Conservation (phyloP, 2,113 vertebrate species). For the Pipra filicauda region DNA sequence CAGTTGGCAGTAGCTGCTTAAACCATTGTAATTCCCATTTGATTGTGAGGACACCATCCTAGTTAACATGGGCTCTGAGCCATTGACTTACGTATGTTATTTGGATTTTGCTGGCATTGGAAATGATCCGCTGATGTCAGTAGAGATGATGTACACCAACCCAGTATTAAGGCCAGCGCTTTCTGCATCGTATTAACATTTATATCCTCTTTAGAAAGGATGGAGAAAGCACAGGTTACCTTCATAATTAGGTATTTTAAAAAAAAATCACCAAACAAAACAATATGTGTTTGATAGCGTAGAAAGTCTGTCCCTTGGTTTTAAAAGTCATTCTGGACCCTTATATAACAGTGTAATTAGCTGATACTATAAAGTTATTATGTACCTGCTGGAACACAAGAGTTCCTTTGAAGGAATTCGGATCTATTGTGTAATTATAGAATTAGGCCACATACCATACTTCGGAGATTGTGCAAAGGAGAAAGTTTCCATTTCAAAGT, state of each 20-base stretch:
- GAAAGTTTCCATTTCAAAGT: constrained; percentile 8
- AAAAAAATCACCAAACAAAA: neutral
- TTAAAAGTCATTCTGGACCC: constrained; percentile 23
- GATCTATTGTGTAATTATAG: constrained; percentile 13
- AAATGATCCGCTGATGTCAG: neutral
- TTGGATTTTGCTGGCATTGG: neutral
- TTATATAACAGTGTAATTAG: constrained; percentile 18
- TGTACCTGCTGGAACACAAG: constrained; percentile 39
- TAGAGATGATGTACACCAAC: neutral
- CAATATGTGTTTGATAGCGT: neutral
- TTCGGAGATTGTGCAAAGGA: neutral
- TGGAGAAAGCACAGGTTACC: neutral
- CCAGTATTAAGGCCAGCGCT: neutral
- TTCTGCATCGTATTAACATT: neutral
- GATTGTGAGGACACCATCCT: neutral
- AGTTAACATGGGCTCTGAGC: neutral
- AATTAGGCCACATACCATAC: constrained; percentile 24
- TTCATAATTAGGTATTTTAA: neutral
- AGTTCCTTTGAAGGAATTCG: constrained; percentile 1
- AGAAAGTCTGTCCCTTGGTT: neutral
- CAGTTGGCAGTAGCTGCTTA: neutral
- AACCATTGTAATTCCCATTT: neutral
- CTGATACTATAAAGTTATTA: constrained; percentile 1
- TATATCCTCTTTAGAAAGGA: neutral
- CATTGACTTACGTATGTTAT: rapidly evolving